Evolutionary conservation across 2,113 vertebrate species (phyloP), one percentile per base, ranked within the genome.

Genomic region (Hucho hucho): DNA sequence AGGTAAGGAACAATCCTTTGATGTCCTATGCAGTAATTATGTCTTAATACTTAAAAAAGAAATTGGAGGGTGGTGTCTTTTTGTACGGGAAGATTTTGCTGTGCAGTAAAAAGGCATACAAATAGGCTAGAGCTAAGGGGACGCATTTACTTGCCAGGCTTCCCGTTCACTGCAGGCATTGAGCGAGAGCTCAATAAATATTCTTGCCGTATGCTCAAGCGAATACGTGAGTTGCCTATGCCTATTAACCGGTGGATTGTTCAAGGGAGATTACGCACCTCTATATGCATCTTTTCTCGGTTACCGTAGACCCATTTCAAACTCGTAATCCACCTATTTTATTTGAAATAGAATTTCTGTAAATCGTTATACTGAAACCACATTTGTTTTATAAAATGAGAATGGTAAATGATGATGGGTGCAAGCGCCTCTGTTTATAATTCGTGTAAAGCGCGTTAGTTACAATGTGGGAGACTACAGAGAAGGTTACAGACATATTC

Each of bases 181-280:
- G 94, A 95, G 93, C 92, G 81, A 77, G 84, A 76, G 90, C 93
- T 95, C 93, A 91, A 94, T 94, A 96, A 94, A 95, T 94, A 95
- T 95, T 95, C 95, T 94, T 95, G 94, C 95, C 92, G 94, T 93
- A 94, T 93, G 92, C 93, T 95, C 91, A 86, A 87, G 87, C 79
- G 79, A 85, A 90, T 88, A 94, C 95, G 94, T 94, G 94, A 94
- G 93, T 92, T 93, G 93, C 83, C 94, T 94, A 87, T 59, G 92
- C 86, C 79, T 71, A 78, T 86, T 88, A 90, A 92, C 83, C 89
- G 88, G 86, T 86, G 87, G 82, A 79, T 25, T 89, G 81, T 79
- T 89, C 84, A 85, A 37, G 69, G 58, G 58, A 22, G 26, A 53
- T 29, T 32, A 29, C 28, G 65, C 12, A 67, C 18, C 29, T 18